Base-by-base conservation (phyloP, 1,140 invertebrate genomes). In the Trachelipus rathkii region DNA sequence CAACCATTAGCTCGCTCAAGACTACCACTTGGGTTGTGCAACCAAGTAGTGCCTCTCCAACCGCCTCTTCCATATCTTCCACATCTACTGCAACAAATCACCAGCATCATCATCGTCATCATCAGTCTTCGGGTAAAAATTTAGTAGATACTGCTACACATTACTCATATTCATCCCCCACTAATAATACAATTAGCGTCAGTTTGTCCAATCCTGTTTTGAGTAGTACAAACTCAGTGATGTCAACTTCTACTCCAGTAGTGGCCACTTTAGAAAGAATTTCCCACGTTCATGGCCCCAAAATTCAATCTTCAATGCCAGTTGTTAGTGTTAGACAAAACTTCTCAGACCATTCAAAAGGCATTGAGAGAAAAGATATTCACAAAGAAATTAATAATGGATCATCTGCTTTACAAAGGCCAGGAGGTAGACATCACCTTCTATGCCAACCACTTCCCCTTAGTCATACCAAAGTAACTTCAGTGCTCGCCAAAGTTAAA, bases 201-300 rank as follows among this genome's bases (percentile, higher is more conserved):
- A 60, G 50, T 60, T 3, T 60, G 19, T 60, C 50, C 50, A 60
- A 8, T 60, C 11, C 50, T 60, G 19, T 15, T 60, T 13, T 19
- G 19, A 60, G 50, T 60, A 60, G 50, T 60, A 60, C 50, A 60
- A 60, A 60, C 19, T 60, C 50, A 60, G 50, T 60, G 2, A 60
- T 60, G 50, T 60, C 50, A 15, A 60, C 50, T 60, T 15, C 19
- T 2, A 8, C 50, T 19, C 50, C 50, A 60, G 19, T 60, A 60
- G 50, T 60, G 11, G 19, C 50, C 50, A 15, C 50, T 15, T 8
- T 15, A 15, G 50, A 60, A 19, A 60, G 19, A 60, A 15, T 60
- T 15, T 19, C 50, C 8, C 50, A 15, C 1, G 8, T 15, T 60
- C 8, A 60, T 60, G 50, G 11, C 4, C 8, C 50, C 19, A 60